phyloP scores from a whole-genome alignment of 2,113 vertebrate species.

The Typhlomys cinereus region DNA sequence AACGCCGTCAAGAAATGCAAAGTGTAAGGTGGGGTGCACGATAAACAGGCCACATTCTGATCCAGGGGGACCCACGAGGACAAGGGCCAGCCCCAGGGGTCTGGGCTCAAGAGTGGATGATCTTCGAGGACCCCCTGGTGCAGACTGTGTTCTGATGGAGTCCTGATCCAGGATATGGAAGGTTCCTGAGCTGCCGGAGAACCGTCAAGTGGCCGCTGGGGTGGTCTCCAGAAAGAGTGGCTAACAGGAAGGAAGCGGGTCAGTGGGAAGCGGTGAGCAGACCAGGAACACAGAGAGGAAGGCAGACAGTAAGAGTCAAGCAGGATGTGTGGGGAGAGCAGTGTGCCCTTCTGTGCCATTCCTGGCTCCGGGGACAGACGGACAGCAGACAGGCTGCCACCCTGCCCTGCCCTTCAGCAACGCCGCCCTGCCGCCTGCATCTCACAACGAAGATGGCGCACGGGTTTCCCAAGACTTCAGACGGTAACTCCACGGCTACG shows the following conservation, averaged over 20 bases:
- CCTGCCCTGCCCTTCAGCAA: fast-evolving
- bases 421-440: neutral
- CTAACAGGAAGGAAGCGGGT: neutral
- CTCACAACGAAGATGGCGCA: too few species aligned
- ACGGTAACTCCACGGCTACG: neutral
- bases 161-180: fast-evolving
- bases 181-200: neutral
- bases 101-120: too few species aligned
- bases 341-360: neutral
- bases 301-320: neutral
- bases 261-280: neutral
- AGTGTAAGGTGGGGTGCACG: neutral
- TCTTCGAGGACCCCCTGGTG: neutral
- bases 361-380: neutral
- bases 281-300: neutral
- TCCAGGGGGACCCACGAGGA: neutral
- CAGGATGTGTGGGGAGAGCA: neutral
- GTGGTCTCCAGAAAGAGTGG: neutral
- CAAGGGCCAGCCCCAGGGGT: too few species aligned
- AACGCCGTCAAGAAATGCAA: neutral
- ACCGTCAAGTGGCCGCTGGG: neutral
- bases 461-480: neutral
- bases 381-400: too few species aligned
- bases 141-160: fast-evolving
- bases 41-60: neutral